Conservation (phyloP, 1,140 invertebrate species). For the Lordiphosa collinella region DNA sequence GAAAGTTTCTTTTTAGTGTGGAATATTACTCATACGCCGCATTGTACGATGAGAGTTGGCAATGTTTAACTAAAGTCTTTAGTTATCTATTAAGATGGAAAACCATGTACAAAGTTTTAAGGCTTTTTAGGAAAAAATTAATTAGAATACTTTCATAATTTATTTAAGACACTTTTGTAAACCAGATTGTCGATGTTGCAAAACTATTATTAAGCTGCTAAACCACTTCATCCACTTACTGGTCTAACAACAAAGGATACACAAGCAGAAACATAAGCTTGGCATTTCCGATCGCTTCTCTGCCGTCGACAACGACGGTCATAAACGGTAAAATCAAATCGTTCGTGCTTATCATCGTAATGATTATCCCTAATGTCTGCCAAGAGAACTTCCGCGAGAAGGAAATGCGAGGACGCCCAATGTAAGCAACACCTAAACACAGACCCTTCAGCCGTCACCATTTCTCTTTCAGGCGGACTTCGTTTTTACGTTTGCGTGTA, state of each 20-base stretch:
- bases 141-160: too few relatives aligned
- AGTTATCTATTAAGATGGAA: too few relatives aligned
- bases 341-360: constrained; percentile 76
- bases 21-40: constrained; percentile 63
- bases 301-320: constrained; percentile 59
- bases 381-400: constrained; percentile 40
- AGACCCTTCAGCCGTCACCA: constrained; percentile 19
- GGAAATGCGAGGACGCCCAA: constrained; percentile 40
- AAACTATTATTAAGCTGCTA: constrained; percentile 27
- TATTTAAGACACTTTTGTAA: too few relatives aligned
- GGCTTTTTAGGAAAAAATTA: too few relatives aligned
- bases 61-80: too few relatives aligned
- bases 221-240: constrained; percentile 42
- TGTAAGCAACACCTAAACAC: constrained; percentile 18
- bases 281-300: constrained; percentile 20
- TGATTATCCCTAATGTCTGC: constrained; percentile 68
- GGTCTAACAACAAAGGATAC: constrained; percentile 3
- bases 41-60: too few relatives aligned
- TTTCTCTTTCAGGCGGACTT: constrained; percentile 16
- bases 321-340: constrained; percentile 70
- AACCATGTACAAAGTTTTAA: too few relatives aligned
- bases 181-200: too few relatives aligned
- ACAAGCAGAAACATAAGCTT: constrained; percentile 27
- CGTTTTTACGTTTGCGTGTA: constrained; percentile 39
- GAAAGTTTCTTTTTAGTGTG: constrained; percentile 30